Base-by-base conservation (phyloP, 2,888 invertebrate genomes). In the Caenorhabditis becei region DNA sequence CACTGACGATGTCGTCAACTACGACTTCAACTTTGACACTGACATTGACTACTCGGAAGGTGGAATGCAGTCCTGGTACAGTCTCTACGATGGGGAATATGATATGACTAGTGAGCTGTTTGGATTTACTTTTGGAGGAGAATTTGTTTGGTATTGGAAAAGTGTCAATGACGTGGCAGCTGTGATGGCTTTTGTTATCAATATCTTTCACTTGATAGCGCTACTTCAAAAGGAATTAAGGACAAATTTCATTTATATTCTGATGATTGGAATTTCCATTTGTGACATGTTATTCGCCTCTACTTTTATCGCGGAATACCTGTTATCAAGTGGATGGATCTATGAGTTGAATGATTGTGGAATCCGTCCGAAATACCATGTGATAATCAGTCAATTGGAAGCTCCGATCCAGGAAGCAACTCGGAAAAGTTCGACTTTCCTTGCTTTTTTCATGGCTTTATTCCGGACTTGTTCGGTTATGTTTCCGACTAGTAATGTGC, bases 401-500 rank as follows among this genome's bases (percentile, higher is more conserved):
- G 53, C 54, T 18, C 23, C 49, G 11, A 18, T 49, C 49, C 49
- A 49, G 23, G 49, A 49, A 18, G 23, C 14, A 3, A 20, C 23
- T 23, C 18, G 49, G 18, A 18, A 23, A 20, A 24, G 24, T 16
- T 53, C 53, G 1, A 18, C 54, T 0, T 41, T 61, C 41, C n/a
- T 71, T 0, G 37, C 71, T 1, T 37, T 71, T 2, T 16, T 53
- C 0, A 62, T 71, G 71, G 62, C 71, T 4, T 24, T 53, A 18
- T 61, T 71, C n/a, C 23, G 71, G 5, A 44, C 71, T 1, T n/a
- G 51, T 1, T 44, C 62, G 0, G 71, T 71, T 0, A 16, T 44
- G 14, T 62, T 71, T 23, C 71, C 71, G 7, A 71, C 51, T 49
- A 71, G 44, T 35, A 20, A 7, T 1, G 7, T 51, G 53, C 41